Evolutionary conservation across 2,113 vertebrate species (phyloP).

Genomic region (Rhinopomastus cyanomelas): DNA sequence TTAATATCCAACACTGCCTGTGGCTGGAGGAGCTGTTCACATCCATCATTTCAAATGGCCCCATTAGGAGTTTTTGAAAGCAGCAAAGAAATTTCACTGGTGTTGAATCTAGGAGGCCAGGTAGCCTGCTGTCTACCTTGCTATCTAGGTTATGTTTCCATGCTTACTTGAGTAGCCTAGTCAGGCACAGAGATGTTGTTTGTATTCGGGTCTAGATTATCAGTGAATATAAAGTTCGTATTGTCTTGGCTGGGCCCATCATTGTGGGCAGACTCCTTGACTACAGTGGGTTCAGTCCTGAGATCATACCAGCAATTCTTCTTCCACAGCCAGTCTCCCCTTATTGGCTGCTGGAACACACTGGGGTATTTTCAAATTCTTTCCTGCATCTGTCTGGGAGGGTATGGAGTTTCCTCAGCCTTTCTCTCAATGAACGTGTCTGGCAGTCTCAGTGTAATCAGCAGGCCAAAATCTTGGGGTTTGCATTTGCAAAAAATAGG

Average conservation of each 20-base stretch:
- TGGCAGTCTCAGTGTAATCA: not conserved
- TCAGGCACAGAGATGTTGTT: not conserved
- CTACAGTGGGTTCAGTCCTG: slow-evolving; percentile 65
- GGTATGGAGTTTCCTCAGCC: slow-evolving; percentile 42
- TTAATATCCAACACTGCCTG: slow-evolving; percentile 40
- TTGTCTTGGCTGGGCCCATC: slow-evolving; percentile 57
- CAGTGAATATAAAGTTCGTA: slow-evolving; percentile 33
- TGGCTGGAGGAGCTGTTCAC: slow-evolving; percentile 43
- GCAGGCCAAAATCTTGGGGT: not conserved
- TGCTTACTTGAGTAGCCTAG: not conserved
- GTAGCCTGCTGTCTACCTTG: not conserved
- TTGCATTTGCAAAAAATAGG: not conserved
- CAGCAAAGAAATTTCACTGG: not conserved
- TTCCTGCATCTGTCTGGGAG: slow-evolving; percentile 6
- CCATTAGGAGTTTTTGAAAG: slow-evolving; percentile 9
- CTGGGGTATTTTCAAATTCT: slow-evolving; percentile 54
- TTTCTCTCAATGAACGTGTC: not conserved
- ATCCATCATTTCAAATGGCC: slow-evolving; percentile 32
- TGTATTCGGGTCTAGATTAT: slow-evolving; percentile 32
- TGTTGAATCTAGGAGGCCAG: not conserved
- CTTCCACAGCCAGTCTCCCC: slow-evolving; percentile 50
- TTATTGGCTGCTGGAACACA: slow-evolving; percentile 51
- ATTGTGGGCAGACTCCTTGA: slow-evolving; percentile 69
- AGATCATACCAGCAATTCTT: slow-evolving; percentile 70
- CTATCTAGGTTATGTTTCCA: not conserved